Evolutionary conservation across 2,113 vertebrate genomes (phyloP).

Genomic region (Helogale parvula): DNA sequence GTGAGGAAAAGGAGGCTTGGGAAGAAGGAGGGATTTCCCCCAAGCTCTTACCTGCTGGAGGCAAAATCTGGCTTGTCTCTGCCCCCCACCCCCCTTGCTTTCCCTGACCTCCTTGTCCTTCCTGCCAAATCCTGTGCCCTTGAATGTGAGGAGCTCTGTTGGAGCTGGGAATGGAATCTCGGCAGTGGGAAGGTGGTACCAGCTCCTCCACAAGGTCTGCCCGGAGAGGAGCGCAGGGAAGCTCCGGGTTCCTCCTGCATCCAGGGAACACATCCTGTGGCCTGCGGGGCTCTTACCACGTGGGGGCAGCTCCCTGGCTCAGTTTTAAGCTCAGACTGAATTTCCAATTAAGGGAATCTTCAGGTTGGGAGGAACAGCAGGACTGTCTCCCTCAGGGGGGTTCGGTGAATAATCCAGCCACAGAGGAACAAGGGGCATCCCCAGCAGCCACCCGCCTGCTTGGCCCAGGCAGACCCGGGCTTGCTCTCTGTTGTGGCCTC

Average conservation of each 20-base stretch:
- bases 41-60: background rate
- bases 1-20: background rate
- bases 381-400: background rate
- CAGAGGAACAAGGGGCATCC: background rate
- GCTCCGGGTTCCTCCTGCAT: background rate
- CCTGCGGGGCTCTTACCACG: background rate
- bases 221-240: rapidly evolving
- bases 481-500: background rate
- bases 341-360: conserved; percentile 71
- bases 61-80: background rate
- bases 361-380: background rate
- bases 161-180: background rate
- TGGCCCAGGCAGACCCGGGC: background rate
- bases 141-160: background rate
- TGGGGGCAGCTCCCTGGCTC: background rate
- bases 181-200: background rate
- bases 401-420: background rate
- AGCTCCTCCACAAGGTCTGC: rapidly evolving
- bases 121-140: background rate
- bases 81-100: too few species aligned
- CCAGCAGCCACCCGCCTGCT: background rate
- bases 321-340: background rate
- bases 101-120: background rate
- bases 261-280: background rate
- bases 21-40: background rate